Base-by-base conservation (phyloP, 2,113 vertebrate species). In the Heloderma charlesbogerti region DNA sequence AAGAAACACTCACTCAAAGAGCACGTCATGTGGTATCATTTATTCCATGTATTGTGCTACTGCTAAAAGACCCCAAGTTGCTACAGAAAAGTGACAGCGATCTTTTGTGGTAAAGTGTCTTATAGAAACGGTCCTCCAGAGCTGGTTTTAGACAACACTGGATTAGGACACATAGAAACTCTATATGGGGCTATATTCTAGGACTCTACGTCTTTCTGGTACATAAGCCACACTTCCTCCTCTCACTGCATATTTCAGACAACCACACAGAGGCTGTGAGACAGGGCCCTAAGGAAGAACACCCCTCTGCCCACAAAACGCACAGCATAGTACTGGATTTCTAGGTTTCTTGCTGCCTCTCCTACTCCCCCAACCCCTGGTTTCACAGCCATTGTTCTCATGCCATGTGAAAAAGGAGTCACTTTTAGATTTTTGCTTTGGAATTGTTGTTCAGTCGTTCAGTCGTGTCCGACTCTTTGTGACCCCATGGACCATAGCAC, bases 11-110 rank as follows among this genome's bases (percentile, higher is more conserved):
- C 22, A 25, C 16, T 81, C 45, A 45, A 16, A 69, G 43, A 29
- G 34, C 51, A 79, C 63, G 22, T 74, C 60, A 74, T 48, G 43
- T 3, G 16, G 71, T 31, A 29, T 51, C 93, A 71, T 92, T 94
- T 91, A 92, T 77, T 81, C 37, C 12, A 69, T 77, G 74, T 81
- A 60, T 94, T 93, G 54, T 54, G 60, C 63, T 43, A 20, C 31
- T 63, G 91, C 90, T 79, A 89, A 79, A 91, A 87, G n/a, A 92
- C 48, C 34, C 12, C 8, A 25, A 80, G 87, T 83, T 88, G 60
- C 80, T 90, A 9, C 31, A 87, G 34, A 74, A 69, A 3, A 74
- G 85, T 37, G 48, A 20, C 91, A 27, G 0, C 77, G 88, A 37
- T 57, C 71, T 67, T 90, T 88, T 81, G 84, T 91, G 86, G 29